Base-by-base conservation (phyloP, 1,140 invertebrate species). In the Drosophila bipectinata region DNA sequence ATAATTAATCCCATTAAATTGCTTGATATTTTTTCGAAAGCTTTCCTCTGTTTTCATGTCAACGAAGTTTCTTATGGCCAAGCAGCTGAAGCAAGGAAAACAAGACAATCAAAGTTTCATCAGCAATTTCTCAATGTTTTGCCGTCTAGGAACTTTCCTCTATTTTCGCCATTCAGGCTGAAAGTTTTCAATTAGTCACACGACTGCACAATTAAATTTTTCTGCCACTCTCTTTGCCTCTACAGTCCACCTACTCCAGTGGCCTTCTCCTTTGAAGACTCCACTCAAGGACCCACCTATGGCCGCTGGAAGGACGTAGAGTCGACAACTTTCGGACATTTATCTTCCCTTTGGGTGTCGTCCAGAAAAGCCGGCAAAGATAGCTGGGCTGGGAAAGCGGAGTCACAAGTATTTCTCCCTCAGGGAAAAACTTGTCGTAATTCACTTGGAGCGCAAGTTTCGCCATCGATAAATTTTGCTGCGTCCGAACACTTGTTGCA, bases 101-200 rank as follows among this genome's bases (percentile, higher is more conserved):
- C 26, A 60, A 54, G 58, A 49, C 64, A 83, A 71, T 66, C 61
- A 69, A 64, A 83, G 63, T 79, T 75, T 83, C 47, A 54, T 51
- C 62, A 56, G 52, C 37, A 76, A 52, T 78, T 71, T 71, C 41
- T 55, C 53, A 54, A 49, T 54, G 61, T 41, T 58, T 53, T 54
- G 37, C 53, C 18, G 47, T 24, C 28, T 30, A 24, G 14, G 10
- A 72, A 81, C 67, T 72, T 78, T 81, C 53, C 78, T 52, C 66
- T 72, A 68, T 72, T 81, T 75, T 81, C 68, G 64, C 64, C 57
- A 56, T 61, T 58, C 44, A 82, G 82, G 64, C 77, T 76, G 67
- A 81, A 83, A 79, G 60, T 87, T 87, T 87, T 87, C 83, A 87
- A 87, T 87, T 87, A 87, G 78, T 73, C 83, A 88, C 60, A 47